phyloP scores from a whole-genome alignment of 2,113 vertebrate species.

The Pandion haliaetus region DNA sequence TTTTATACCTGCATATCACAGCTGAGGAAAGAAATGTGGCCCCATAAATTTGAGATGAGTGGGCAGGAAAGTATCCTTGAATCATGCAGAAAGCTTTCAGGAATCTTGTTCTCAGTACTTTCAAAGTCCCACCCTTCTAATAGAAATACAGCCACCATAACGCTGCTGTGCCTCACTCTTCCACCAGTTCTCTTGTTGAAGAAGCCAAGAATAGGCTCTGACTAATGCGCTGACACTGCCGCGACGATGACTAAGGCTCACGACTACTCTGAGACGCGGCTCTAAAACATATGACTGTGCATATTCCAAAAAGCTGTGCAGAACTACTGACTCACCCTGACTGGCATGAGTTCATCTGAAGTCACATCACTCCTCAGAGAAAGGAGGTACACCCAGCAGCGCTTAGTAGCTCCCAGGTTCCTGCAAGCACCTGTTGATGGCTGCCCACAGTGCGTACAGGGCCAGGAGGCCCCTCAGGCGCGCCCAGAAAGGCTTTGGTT shows the following conservation, averaged over 20 bases:
- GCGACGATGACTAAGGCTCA: background rate
- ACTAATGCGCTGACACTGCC: accelerated
- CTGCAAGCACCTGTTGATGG: background rate
- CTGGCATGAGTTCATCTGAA: accelerated
- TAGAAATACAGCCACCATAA: accelerated
- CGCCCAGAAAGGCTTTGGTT: background rate
- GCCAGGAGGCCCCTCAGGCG: background rate
- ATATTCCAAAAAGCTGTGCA: background rate
- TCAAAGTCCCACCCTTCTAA: background rate
- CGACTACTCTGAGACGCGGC: accelerated
- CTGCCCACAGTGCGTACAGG: accelerated
- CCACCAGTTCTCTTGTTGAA: accelerated
- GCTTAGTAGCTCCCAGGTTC: accelerated
- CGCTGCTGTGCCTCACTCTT: background rate
- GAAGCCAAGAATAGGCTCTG: accelerated
- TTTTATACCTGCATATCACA: background rate
- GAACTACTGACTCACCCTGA: background rate
- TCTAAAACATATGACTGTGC: background rate
- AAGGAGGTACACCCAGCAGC: no score
- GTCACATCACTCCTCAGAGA: accelerated
- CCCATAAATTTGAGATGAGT: accelerated
- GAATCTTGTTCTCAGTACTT: background rate
- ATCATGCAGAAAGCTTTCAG: background rate
- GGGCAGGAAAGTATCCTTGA: background rate
- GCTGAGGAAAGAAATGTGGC: background rate